phyloP scores from a whole-genome alignment of 2,797 vertebrate genomes.

The Kryptolebias ocellatus region DNA sequence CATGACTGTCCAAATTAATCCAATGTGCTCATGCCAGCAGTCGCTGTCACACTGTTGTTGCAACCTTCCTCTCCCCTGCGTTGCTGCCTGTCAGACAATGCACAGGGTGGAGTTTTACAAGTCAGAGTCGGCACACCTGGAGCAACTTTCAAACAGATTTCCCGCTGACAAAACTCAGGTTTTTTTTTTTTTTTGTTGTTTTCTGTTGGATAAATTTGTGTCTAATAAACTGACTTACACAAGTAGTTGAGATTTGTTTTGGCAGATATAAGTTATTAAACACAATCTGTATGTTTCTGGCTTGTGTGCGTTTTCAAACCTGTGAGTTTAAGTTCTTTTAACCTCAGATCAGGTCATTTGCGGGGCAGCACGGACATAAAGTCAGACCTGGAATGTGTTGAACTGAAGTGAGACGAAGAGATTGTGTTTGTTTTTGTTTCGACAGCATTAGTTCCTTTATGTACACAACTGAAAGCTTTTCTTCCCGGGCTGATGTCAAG shows the following conservation, averaged over 20 bases:
- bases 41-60: constrained; percentile 8
- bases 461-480: constrained; percentile 29
- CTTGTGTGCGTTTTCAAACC: too few species aligned
- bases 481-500: constrained; percentile 11
- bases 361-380: neutral
- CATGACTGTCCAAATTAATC: constrained; percentile 29
- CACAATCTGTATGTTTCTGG: too few species aligned
- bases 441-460: constrained; percentile 30
- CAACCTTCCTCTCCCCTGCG: constrained; percentile 1
- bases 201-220: too few species aligned
- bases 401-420: constrained; percentile 2
- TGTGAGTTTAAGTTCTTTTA: too few species aligned
- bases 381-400: constrained; percentile 11
- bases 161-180: too few species aligned
- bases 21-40: constrained; percentile 31
- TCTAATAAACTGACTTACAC: too few species aligned
- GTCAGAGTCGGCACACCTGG: neutral
- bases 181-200: too few species aligned
- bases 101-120: constrained; percentile 26
- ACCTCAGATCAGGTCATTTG: too few species aligned
- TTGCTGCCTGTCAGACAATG: constrained; percentile 39
- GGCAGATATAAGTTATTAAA: too few species aligned
- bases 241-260: too few species aligned
- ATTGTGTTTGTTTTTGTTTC: constrained; percentile 6
- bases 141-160: neutral